Conservation (phyloP, 1,140 invertebrate species). For the Atta cephalotes region DNA sequence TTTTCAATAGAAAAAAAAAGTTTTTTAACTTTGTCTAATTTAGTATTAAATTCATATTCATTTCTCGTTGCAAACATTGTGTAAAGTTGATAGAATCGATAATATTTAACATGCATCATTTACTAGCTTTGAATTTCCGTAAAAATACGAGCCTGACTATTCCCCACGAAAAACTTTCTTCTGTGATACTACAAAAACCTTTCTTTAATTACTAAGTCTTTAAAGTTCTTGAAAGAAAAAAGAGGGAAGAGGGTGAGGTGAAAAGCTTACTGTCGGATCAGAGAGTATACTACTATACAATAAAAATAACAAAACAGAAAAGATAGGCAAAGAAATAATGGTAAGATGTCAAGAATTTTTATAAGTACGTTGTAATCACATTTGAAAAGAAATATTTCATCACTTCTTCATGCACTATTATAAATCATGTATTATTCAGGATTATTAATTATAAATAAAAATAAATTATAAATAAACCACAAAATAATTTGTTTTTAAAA, state of each 20-base stretch:
- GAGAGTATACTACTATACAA: constrained; percentile 14
- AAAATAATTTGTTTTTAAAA: not conserved
- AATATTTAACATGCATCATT: constrained; percentile 62
- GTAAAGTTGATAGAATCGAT: not conserved
- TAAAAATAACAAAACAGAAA: constrained; percentile 49
- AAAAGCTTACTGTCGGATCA: constrained; percentile 40
- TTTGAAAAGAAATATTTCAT: constrained; percentile 17
- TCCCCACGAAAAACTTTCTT: constrained; percentile 27
- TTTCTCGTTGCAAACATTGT: not conserved
- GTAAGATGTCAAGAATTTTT: constrained; percentile 24
- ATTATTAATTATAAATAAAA: not conserved
- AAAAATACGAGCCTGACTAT: constrained; percentile 9
- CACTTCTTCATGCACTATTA: not conserved
- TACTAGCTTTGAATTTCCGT: constrained; percentile 46
- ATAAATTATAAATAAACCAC: not conserved
- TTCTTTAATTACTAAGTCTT: constrained; percentile 62
- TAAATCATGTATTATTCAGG: not conserved
- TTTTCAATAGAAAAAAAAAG: not conserved
- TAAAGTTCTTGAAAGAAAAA: constrained; percentile 40
- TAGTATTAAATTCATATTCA: not conserved
- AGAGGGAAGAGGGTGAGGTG: not conserved
- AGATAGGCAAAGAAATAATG: constrained; percentile 34
- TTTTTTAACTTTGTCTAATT: not conserved
- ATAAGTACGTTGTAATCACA: constrained; percentile 18
- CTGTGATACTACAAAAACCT: constrained; percentile 34